Base-by-base conservation (phyloP, 2,888 invertebrate genomes). In the Cremastinae sp. region DNA sequence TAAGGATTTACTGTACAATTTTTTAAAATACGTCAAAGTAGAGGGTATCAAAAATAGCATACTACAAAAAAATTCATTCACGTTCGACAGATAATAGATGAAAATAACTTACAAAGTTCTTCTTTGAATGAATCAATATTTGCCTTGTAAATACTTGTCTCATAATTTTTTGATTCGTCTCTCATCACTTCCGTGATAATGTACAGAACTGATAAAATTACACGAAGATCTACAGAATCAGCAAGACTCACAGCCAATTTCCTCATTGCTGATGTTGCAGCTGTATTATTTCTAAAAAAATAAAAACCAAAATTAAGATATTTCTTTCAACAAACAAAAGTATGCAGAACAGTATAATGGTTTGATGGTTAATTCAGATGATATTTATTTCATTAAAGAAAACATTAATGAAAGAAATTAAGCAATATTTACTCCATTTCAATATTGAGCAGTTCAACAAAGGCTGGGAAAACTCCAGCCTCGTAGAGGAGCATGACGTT, bases 131-230 rank as follows among this genome's bases (percentile, higher is more conserved):
- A 91, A 83, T 91, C 91, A 12, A 92, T 91, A 78, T 92, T 89
- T 78, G 91, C 90, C 80, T 89, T 87, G 87, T 91, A 92, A 84
- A 92, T 91, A 79, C 89, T 89, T 68, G 84, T 80, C 9, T 89
- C 87, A 72, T 89, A 86, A 79, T 87, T 83, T 72, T 85, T 88
- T 77, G 78, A 85, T 85, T 95, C 95, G 81, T 93, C 93, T 81
- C 98, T 92, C 91, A 98, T 95, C 5, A 97, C 95, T 91, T 99
- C 99, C 22, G 98, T 96, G 84, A 99, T 96, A 65, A 97, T 96
- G 89, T 98, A 99, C 66, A 99, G 91, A 78, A 98, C 96, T 75
- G 97, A 97, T 43, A 99, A 91, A 80, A 99, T 96, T 2, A 98
- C 95, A 83, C 99, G 93, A 77, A 99, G 91, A 89, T 98, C 97